Base-by-base conservation (phyloP, 2,797 vertebrate species). In the Chrysocyon brachyurus region DNA sequence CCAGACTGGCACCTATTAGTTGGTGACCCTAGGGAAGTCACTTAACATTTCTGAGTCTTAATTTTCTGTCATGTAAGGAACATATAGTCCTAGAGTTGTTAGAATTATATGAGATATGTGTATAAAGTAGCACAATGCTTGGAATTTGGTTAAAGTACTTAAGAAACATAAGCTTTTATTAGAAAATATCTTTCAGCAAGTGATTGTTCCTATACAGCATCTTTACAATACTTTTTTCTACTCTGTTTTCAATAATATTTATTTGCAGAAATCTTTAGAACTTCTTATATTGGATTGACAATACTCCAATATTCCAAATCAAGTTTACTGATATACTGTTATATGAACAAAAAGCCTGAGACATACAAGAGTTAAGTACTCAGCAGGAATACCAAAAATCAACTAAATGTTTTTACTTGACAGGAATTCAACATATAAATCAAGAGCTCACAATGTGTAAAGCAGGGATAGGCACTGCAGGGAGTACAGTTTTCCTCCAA, bases 241-340 rank as follows among this genome's bases (percentile, higher is more conserved):
- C 15, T 88, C 40, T 88, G 86, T 91, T 96, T 93, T 86, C 85
- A 96, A 73, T 36, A 94, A 90, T 63, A 12, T 66, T 40, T 73
- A 92, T 11, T 77, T 77, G 59, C 14, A 94, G 19, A 92, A 83
- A 73, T 84, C 49, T 94, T 84, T 40, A 95, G 31, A 93, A 93
- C 22, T 40, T 54, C 73, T 46, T 89, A 77, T 70, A 77, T 26
- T 64, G 21, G 79, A 84, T 9, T 56, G 12, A 73, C 57, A 91
- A 57, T 40, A 91, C 68, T 93, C 22, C 54, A 96, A 94, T 40
- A 91, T 68, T 94, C 21, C 54, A 96, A 94, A 88, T 73, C 49
- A 92, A 83, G 26, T 96, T 91, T 85, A 87, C 5, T 82, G 56
- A 70, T 64, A 70, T 6, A 91, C 1, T 79, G 8, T 75, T 57